Conservation (phyloP, 2,888 invertebrate species). For the Taenaris catops region DNA sequence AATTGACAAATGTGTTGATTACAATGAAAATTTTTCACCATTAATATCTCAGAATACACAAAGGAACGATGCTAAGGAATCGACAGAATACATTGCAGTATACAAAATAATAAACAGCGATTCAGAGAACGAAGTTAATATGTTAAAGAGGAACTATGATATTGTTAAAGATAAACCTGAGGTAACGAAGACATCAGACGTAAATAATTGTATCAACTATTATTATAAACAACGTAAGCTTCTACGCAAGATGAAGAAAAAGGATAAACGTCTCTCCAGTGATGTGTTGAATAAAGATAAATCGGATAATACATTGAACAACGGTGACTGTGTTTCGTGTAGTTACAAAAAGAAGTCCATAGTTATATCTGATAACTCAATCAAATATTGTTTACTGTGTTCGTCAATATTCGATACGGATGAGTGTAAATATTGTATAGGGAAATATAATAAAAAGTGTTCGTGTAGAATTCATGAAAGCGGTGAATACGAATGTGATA, state of each 20-base stretch:
- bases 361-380: conserved; percentile 28
- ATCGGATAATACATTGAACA: background rate
- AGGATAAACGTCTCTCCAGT: background rate
- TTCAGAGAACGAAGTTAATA: conserved; percentile 15
- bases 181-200: no score
- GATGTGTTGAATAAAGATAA: no score
- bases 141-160: conserved; percentile 21
- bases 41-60: no score
- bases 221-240: conserved; percentile 21
- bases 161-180: conserved; percentile 19
- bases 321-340: no score
- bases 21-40: background rate
- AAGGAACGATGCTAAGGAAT: background rate
- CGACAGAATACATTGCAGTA: conserved; percentile 12
- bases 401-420: conserved; percentile 41
- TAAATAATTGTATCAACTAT: conserved; percentile 19
- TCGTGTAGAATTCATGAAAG: background rate
- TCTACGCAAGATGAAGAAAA: conserved; percentile 1
- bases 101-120: conserved; percentile 20
- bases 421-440: conserved; percentile 35
- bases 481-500: conserved; percentile 10
- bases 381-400: conserved; percentile 42
- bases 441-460: conserved; percentile 8
- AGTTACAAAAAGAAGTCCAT: conserved; percentile 26
- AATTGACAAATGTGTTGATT: no score